phyloP scores from a whole-genome alignment of 2,888 invertebrate genomes.

The Platycheirus rosarum region DNA sequence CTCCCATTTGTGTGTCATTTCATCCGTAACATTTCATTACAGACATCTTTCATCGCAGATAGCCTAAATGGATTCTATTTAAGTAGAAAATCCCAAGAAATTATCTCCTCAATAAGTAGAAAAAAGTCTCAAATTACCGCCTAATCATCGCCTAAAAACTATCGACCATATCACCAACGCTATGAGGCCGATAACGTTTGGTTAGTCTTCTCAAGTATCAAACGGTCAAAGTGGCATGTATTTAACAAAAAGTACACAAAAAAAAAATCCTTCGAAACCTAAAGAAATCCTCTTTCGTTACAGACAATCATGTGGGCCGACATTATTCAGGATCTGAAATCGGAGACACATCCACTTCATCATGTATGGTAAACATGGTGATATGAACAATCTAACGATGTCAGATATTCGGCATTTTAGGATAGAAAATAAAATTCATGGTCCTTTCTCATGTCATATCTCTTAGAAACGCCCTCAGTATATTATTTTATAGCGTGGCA shows the following conservation, averaged over 20 bases:
- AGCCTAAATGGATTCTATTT: constrained; percentile 11
- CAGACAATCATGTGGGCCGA: constrained; percentile 22
- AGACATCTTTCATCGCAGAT: constrained; percentile 38
- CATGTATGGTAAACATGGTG: constrained; percentile 65
- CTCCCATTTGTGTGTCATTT: constrained; percentile 50
- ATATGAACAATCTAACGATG: constrained; percentile 50
- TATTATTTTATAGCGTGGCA: constrained; percentile 15
- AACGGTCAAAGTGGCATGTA: constrained; percentile 67
- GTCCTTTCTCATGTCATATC: constrained; percentile 39
- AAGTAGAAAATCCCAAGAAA: constrained; percentile 30
- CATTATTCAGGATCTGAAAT: constrained; percentile 47
- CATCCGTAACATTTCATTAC: constrained; percentile 61
- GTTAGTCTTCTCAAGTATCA: constrained; percentile 71
- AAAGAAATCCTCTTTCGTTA: constrained; percentile 10
- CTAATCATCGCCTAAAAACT: constrained; percentile 61
- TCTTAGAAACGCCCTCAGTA: constrained; percentile 42
- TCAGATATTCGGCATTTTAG: constrained; percentile 49
- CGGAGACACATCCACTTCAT: constrained; percentile 67
- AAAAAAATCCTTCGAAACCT: neutral
- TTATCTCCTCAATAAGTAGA: constrained; percentile 52
- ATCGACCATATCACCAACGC: constrained; percentile 58
- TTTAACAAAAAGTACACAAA: constrained; percentile 35
- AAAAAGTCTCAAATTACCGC: constrained; percentile 66
- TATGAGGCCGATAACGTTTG: constrained; percentile 50
- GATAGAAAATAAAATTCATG: constrained; percentile 44